Evolutionary conservation across 2,113 vertebrate genomes (phyloP).

Genomic region (Emydura subglobosa): DNA sequence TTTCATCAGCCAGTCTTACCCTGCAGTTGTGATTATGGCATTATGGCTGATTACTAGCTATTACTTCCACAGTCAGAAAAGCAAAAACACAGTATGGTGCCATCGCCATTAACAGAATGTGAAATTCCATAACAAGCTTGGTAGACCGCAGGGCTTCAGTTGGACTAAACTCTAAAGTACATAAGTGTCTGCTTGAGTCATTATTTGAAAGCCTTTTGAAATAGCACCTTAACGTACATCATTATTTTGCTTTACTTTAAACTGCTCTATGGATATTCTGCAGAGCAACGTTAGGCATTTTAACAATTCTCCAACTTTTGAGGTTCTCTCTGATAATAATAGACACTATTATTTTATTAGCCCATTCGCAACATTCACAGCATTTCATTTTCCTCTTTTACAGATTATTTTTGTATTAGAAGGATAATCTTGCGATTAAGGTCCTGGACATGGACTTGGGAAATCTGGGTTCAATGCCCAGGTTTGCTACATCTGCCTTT

Average conservation of each 20-base stretch:
- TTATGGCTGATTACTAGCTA: conserved; percentile 36
- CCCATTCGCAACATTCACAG: not conserved
- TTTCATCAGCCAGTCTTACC: conserved; percentile 13
- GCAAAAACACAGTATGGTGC: not conserved
- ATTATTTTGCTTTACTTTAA: conserved; percentile 53
- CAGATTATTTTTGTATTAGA: not conserved
- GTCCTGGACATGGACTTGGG: not conserved
- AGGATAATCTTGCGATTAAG: not conserved
- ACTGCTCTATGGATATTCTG: conserved; percentile 31
- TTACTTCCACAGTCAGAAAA: conserved; percentile 48
- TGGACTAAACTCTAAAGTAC: not conserved
- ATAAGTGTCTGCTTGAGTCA: conserved; percentile 16
- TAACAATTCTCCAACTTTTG: not conserved
- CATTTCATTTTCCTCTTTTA: not conserved
- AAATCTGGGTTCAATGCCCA: not conserved
- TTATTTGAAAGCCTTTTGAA: not conserved
- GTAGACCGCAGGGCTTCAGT: not conserved
- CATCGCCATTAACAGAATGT: conserved; percentile 39
- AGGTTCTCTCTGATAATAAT: not conserved
- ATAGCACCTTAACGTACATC: conserved; percentile 4
- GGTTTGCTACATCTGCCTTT: not conserved
- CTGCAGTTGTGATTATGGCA: conserved; percentile 34
- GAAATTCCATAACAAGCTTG: conserved; percentile 33
- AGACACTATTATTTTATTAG: not conserved
- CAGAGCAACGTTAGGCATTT: conserved; percentile 27